Evolutionary conservation across 1,140 invertebrate species (phyloP).

Genomic region (Chionoecetes opilio): DNA sequence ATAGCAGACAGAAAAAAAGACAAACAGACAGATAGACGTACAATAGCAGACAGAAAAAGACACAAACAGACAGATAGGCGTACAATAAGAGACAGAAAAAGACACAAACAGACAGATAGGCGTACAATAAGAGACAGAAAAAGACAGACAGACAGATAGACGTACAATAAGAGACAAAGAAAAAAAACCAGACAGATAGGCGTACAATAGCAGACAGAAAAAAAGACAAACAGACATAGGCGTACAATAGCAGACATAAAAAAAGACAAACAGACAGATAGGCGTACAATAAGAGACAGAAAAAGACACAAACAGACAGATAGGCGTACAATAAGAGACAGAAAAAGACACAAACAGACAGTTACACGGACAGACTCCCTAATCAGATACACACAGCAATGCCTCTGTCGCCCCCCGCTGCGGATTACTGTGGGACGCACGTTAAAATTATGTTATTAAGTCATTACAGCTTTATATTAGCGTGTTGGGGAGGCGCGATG

Average conservation of each 20-base stretch:
- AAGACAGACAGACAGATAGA: not conserved
- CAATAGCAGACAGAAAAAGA: too few species aligned
- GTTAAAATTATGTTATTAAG: not conserved
- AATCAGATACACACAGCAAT: not conserved
- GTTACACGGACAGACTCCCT: too few species aligned
- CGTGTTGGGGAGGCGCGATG: not conserved
- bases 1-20: too few species aligned
- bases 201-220: not conserved
- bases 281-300: too few species aligned
- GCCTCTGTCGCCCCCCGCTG: too few species aligned
- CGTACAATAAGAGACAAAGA: too few species aligned
- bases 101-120: conserved; percentile 6
- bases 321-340: not conserved
- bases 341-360: too few species aligned
- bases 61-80: too few species aligned
- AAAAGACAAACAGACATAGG: not conserved
- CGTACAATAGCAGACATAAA: not conserved
- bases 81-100: not conserved
- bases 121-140: not conserved
- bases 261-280: too few species aligned
- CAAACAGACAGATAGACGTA: too few species aligned
- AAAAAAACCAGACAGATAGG: not conserved
- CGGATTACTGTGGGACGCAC: too few species aligned
- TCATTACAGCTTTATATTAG: not conserved
- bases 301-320: not conserved